These are phyloP conservation scores for Athalia cordata DNA, from an alignment of 2,888 invertebrate genomes.

Conservation along the genomic window DNA sequence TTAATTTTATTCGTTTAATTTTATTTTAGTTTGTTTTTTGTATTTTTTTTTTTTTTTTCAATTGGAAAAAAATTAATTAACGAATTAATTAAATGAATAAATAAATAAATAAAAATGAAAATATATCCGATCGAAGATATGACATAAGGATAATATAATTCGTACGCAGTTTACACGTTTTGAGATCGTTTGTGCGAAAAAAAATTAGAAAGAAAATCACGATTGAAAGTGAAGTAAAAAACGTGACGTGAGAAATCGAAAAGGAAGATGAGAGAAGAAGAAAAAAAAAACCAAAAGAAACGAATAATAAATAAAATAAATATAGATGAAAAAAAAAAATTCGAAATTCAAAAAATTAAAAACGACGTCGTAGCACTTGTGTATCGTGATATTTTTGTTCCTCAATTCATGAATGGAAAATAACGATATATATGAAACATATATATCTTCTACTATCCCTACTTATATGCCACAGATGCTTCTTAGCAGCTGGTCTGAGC, in stretches of 20 bases:
- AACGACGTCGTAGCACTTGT: slow-evolving; percentile 13
- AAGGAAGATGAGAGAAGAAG: background rate
- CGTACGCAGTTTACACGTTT: too few species aligned
- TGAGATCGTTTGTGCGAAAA: too few species aligned
- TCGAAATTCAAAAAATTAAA: too few species aligned
- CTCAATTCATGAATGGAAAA: slow-evolving; percentile 42
- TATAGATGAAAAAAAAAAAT: background rate
- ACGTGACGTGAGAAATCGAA: background rate
- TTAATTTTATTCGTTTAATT: too few species aligned
- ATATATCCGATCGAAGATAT: too few species aligned
- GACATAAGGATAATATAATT: too few species aligned
- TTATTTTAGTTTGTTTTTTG: too few species aligned
- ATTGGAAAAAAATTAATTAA: background rate
- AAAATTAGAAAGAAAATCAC: background rate
- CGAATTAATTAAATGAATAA: background rate
- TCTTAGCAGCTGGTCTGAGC: slow-evolving; percentile 54
- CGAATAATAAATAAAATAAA: slow-evolving; percentile 37
- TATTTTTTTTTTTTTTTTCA: too few species aligned
- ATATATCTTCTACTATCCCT: background rate
- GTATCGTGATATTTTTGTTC: background rate
- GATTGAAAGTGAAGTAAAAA: too few species aligned
- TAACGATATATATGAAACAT: too few species aligned
- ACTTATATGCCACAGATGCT: slow-evolving; percentile 46
- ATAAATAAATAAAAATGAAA: slow-evolving; percentile 4
- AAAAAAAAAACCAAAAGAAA: background rate